Percentiles rank a stretch among this genome's conserved stretches.
phyloP scores from a whole-genome alignment of 2,888 invertebrate genomes.

The Eubasilissa splendida region DNA sequence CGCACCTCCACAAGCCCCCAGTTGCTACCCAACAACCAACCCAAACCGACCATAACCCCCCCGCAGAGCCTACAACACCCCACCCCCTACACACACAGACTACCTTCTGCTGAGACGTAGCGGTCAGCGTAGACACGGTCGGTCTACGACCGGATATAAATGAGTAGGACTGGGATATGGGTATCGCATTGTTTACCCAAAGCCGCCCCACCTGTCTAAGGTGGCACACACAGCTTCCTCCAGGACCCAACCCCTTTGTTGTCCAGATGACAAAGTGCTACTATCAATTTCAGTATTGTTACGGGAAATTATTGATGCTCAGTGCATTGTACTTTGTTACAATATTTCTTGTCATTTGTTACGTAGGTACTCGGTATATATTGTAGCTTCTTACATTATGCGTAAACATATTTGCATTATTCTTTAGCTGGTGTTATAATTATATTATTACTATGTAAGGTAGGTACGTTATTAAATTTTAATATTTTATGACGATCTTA shows the following conservation, averaged over 20 bases:
- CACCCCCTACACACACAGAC: no score
- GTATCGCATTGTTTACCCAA: slow-evolving; percentile 36
- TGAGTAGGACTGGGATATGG: slow-evolving; percentile 28
- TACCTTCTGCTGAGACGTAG: slow-evolving; percentile 3
- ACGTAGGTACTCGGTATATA: neutral
- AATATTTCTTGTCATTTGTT: slow-evolving; percentile 20
- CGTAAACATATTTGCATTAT: no score
- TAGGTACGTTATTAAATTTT: no score
- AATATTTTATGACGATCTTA: no score
- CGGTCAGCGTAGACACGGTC: slow-evolving; percentile 23
- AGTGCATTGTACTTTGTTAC: slow-evolving; percentile 22
- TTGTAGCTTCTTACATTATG: no score
- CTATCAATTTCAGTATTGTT: slow-evolving; percentile 54
- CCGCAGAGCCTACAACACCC: no score
- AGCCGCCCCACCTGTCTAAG: slow-evolving; percentile 22
- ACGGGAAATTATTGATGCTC: slow-evolving; percentile 44
- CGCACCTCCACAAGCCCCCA: no score
- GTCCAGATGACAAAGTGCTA: slow-evolving; percentile 48
- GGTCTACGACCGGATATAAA: slow-evolving; percentile 25
- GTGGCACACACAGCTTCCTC: slow-evolving; percentile 16
- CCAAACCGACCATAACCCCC: no score
- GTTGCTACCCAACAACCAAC: no score
- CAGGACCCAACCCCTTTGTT: slow-evolving; percentile 32
- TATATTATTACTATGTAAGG: no score
- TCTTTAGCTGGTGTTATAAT: no score